These are phyloP conservation scores for Anguilla rostrata DNA, from an alignment of 2,113 vertebrate species.

Conservation along the genomic window DNA sequence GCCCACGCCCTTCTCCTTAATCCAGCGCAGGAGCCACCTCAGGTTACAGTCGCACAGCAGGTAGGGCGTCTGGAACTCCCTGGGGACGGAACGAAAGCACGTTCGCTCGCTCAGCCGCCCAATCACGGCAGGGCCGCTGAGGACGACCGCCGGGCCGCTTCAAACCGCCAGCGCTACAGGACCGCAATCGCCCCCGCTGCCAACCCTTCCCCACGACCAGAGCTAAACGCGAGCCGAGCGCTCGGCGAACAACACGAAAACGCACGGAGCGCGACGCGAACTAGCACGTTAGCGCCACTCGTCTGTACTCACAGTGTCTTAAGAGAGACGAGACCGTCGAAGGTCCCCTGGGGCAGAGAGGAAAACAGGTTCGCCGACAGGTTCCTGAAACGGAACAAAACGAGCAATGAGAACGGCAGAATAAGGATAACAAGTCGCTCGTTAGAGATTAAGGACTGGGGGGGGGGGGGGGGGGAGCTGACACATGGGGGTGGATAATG, in stretches of 20 bases:
- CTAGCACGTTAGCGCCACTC: not conserved
- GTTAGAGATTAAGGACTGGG: not conserved
- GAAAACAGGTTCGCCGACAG: constrained; percentile 95
- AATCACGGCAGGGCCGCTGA: not conserved
- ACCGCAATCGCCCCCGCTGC: not conserved
- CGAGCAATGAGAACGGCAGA: not conserved
- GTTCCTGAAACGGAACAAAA: constrained; percentile 71
- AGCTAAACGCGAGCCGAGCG: not conserved
- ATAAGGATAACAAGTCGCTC: not conserved
- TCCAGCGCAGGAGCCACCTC: constrained; percentile 87
- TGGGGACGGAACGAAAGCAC: constrained; percentile 43
- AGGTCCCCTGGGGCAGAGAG: constrained; percentile 86
- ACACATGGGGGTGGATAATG: not conserved
- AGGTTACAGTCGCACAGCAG: constrained; percentile 96
- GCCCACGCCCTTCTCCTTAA: constrained; percentile 80
- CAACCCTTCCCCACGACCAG: not conserved
- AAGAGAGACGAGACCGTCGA: constrained; percentile 86
- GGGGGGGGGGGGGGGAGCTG: not conserved
- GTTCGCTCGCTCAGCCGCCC: not conserved
- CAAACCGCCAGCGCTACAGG: not conserved
- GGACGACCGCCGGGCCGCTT: not conserved
- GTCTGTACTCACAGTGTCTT: constrained; percentile 85
- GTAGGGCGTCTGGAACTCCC: constrained; percentile 93
- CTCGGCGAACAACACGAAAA: not conserved
- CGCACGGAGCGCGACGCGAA: not conserved